A percentile compares a stretch with the other conserved stretches of the same genome.
Conservation (phyloP, 2,797 vertebrate species). For the Arvicola amphibius region DNA sequence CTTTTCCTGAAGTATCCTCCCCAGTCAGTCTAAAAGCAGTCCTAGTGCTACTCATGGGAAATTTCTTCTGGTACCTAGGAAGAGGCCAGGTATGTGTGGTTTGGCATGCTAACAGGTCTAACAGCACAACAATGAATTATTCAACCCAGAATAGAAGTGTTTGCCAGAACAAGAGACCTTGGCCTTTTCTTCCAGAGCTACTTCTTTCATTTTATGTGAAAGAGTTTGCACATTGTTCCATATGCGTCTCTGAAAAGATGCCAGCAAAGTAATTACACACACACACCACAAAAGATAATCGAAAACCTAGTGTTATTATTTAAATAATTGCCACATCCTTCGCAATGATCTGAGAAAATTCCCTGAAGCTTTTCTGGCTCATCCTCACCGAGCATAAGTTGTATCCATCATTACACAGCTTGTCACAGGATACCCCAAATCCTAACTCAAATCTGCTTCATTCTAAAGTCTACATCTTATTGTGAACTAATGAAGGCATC, state of each 20-base stretch:
- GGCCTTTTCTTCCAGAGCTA: not conserved
- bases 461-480: not conserved
- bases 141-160: not conserved
- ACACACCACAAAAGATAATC: not conserved
- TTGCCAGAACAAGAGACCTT: not conserved
- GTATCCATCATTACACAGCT: not conserved
- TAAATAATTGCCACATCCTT: conserved; percentile 36
- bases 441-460: not conserved
- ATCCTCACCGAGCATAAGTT: not conserved
- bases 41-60: not conserved
- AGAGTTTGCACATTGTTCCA: not conserved
- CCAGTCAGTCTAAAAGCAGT: not conserved
- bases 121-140: not conserved
- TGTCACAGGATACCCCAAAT: not conserved
- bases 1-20: not conserved
- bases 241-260: not conserved
- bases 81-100: not conserved
- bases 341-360: not conserved
- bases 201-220: not conserved
- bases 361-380: not conserved
- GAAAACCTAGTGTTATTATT: not conserved
- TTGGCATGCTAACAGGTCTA: not conserved
- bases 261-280: not conserved
- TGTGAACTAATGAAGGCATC: not conserved
- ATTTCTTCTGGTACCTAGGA: not conserved